Evolutionary conservation across 2,888 invertebrate genomes (phyloP), one percentile per base, ranked within the genome.

Genomic region (Philhelius pedissequus): DNA sequence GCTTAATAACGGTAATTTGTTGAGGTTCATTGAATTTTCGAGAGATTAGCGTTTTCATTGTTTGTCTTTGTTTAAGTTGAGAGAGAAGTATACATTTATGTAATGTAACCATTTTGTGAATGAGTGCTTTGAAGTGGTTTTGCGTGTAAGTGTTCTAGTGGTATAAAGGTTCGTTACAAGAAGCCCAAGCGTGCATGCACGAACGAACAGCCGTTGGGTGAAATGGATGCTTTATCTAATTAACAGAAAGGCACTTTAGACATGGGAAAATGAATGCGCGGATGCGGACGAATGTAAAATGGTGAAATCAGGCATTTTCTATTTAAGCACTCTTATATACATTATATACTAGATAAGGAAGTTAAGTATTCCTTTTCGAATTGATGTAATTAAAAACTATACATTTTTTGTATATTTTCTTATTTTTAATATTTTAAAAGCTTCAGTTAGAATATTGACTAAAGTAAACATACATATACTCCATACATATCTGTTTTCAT

Each of bases 171-270:
- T 52, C 27, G n/a, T 40, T 32, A 76, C 32, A 11, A 52, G 58
- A 27, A 68, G 27, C 56, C 18, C 40, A 38, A 68, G 60, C 69
- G 40, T 60, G 18, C 77, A 54, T 62, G 77, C 77, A 70, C 62
- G 69, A 77, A 32, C 27, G 62, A 70, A 62, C 68, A 77, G 25
- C 54, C 70, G 30, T 70, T 62, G 25, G 27, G 30, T 69, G 11
- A 62, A 70, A 54, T 77, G 40, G 69, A 70, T 77, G 43, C 64
- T 77, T 35, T 70, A 70, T 70, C 60, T 77, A 70, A 77, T 77
- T 77, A 77, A 25, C 60, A 62, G 25, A 43, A 54, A 60, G 32
- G 52, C 52, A 74, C 54, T 62, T 73, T 15, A 18, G 3, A 30
- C 40, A 40, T 52, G 35, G n/a, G 32, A 56, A 56, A 11, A 48